A percentile compares a stretch with the other conserved stretches of the same genome.
Evolutionary conservation across 2,113 vertebrate genomes (phyloP).

Genomic region (Datnioides undecimradiatus): DNA sequence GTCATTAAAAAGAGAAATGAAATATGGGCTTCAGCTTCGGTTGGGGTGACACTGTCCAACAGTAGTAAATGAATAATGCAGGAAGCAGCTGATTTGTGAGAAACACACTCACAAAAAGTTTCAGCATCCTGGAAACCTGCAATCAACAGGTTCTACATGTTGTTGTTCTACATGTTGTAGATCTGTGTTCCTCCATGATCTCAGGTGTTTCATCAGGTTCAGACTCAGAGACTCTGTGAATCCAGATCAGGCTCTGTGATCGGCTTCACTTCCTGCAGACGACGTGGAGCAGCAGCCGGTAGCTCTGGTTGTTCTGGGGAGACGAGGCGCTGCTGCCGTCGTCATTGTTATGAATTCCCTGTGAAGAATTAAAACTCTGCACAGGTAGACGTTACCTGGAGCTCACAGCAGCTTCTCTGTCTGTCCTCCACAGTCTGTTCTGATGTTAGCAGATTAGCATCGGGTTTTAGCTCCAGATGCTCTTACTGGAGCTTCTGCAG

Average conservation of each 20-base stretch:
- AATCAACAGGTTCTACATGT: too few species aligned
- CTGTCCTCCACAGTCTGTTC: not conserved
- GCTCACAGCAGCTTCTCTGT: not conserved
- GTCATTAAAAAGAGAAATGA: not conserved
- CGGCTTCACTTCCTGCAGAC: too few species aligned
- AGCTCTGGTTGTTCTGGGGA: not conserved
- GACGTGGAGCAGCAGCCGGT: not conserved
- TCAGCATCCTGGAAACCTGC: too few species aligned
- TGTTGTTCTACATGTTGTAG: too few species aligned
- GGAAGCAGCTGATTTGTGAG: not conserved
- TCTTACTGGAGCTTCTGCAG: not conserved
- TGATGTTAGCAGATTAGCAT: conserved; percentile 10
- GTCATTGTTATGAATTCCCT: not conserved
- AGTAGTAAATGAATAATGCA: conserved; percentile 8
- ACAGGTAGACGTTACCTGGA: not conserved
- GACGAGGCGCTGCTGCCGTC: not conserved
- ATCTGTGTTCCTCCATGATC: too few species aligned
- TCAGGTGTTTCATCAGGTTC: too few species aligned
- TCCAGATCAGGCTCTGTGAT: too few species aligned
- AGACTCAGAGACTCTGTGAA: too few species aligned
- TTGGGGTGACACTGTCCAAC: not conserved
- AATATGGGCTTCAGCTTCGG: not conserved
- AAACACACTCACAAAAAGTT: too few species aligned
- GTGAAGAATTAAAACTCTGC: conserved; percentile 11
- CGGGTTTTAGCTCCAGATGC: not conserved